phyloP scores from a whole-genome alignment of 2,888 invertebrate genomes.

The Pterostichus niger region DNA sequence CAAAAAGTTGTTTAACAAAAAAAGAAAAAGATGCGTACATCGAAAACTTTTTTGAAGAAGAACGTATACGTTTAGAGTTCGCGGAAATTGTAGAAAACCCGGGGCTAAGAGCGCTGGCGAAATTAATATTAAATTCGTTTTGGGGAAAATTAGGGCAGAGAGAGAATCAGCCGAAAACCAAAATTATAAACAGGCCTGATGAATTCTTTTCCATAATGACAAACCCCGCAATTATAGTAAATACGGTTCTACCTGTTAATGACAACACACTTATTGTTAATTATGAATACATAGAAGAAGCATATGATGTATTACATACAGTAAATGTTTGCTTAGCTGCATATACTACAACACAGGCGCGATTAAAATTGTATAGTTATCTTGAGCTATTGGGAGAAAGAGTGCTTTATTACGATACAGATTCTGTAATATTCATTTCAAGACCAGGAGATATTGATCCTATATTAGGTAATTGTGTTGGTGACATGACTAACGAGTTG shows the following conservation, averaged over 20 bases:
- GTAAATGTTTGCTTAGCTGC: conserved; percentile 72
- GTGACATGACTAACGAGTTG: conserved; percentile 73
- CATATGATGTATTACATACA: conserved; percentile 37
- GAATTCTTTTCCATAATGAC: conserved; percentile 67
- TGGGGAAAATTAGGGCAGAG: conserved; percentile 60
- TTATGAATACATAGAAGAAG: conserved; percentile 67
- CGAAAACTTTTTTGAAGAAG: conserved; percentile 62
- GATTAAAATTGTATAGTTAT: conserved; percentile 72
- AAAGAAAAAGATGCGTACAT: conserved; percentile 66
- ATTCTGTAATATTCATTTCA: conserved; percentile 71
- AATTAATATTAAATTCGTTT: conserved; percentile 68
- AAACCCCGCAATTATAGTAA: conserved; percentile 66
- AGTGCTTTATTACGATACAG: conserved; percentile 74
- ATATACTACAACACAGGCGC: conserved; percentile 72
- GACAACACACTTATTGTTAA: conserved; percentile 68
- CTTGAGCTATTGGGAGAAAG: conserved; percentile 71
- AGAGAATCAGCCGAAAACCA: conserved; percentile 46
- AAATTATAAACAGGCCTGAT: conserved; percentile 43
- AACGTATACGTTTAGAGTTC: conserved; percentile 67
- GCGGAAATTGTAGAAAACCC: conserved; percentile 67
- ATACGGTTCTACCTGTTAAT: conserved; percentile 65
- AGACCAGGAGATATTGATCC: conserved; percentile 67
- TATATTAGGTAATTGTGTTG: conserved; percentile 71
- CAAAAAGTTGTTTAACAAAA: conserved; percentile 66
- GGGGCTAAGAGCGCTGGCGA: conserved; percentile 68